Evolutionary conservation across 2,888 invertebrate genomes (phyloP).

Genomic region (Drosophila eohydei): DNA sequence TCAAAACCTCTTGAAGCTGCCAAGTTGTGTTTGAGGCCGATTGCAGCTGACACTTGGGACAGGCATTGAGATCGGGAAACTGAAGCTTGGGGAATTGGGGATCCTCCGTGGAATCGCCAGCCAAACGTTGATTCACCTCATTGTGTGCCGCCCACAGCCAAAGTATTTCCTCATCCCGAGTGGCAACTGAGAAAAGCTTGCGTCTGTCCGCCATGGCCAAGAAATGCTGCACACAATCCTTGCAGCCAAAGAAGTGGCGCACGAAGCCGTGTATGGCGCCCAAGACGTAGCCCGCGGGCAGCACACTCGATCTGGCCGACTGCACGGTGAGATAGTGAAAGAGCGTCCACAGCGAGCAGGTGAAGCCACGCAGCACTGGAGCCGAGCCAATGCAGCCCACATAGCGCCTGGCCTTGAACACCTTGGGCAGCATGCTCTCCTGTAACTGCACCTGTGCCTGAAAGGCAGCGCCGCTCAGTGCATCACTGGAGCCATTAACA

Average conservation of each 20-base stretch:
- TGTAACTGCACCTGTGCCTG: slow-evolving; percentile 27
- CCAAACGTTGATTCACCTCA: slow-evolving; percentile 93
- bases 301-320: slow-evolving; percentile 69
- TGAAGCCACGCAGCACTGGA: slow-evolving; percentile 91
- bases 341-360: slow-evolving; percentile 96
- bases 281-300: slow-evolving; percentile 41
- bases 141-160: slow-evolving; percentile 98
- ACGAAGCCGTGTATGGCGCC: slow-evolving; percentile 59
- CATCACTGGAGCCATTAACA: slow-evolving; percentile 4
- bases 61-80: slow-evolving; percentile 38
- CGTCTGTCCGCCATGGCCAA: slow-evolving; percentile 84
- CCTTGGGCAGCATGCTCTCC: slow-evolving; percentile 22
- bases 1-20: slow-evolving; percentile 30
- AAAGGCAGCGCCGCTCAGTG: slow-evolving; percentile 47
- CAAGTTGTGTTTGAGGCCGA: slow-evolving; percentile 14
- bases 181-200: slow-evolving; percentile 17
- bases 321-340: slow-evolving; percentile 95
- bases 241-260: slow-evolving; percentile 93
- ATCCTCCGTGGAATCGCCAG: slow-evolving; percentile 94
- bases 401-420: slow-evolving; percentile 89
- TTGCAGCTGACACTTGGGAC: slow-evolving; percentile 26
- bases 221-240: slow-evolving; percentile 95
- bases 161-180: slow-evolving; percentile 88
- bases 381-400: slow-evolving; percentile 92
- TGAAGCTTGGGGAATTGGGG: slow-evolving; percentile 86